Conservation (phyloP, 2,888 invertebrate species). For the Tachina fera region DNA sequence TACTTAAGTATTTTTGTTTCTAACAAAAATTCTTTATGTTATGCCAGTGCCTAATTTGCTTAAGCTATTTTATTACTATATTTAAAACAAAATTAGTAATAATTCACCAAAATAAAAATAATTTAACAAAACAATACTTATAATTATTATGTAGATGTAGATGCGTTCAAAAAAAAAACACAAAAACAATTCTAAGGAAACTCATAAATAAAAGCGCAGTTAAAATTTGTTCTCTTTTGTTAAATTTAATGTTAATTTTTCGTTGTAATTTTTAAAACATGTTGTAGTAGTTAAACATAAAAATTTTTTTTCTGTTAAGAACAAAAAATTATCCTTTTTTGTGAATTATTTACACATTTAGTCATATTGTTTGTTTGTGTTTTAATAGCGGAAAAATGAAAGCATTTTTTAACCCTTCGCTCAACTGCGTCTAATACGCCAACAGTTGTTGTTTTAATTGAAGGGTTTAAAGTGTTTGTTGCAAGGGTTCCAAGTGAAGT, state of each 20-base stretch:
- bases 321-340: conserved; percentile 23
- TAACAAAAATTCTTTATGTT: conserved; percentile 50
- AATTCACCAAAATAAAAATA: conserved; percentile 38
- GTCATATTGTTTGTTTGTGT: conserved; percentile 45
- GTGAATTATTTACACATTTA: conserved; percentile 46
- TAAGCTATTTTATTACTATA: conserved; percentile 46
- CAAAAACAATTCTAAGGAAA: conserved; percentile 44
- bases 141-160: conserved; percentile 52
- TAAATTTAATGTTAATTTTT: conserved; percentile 43
- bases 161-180: conserved; percentile 24
- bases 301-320: conserved; percentile 15
- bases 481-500: not conserved
- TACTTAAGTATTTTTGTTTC: conserved; percentile 11
- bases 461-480: not conserved
- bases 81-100: conserved; percentile 54
- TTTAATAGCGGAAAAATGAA: conserved; percentile 64
- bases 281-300: conserved; percentile 40
- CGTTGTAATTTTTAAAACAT: conserved; percentile 46
- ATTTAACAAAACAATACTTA: conserved; percentile 41
- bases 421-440: not conserved
- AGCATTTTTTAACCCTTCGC: conserved; percentile 66
- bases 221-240: conserved; percentile 17
- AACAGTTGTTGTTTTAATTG: conserved; percentile 6
- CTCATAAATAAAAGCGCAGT: conserved; percentile 62
- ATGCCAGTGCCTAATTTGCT: conserved; percentile 52